A percentile compares a stretch with the other conserved stretches of the same genome.
Evolutionary conservation across 2,888 invertebrate species (phyloP).

Genomic region (Metalampra italica): DNA sequence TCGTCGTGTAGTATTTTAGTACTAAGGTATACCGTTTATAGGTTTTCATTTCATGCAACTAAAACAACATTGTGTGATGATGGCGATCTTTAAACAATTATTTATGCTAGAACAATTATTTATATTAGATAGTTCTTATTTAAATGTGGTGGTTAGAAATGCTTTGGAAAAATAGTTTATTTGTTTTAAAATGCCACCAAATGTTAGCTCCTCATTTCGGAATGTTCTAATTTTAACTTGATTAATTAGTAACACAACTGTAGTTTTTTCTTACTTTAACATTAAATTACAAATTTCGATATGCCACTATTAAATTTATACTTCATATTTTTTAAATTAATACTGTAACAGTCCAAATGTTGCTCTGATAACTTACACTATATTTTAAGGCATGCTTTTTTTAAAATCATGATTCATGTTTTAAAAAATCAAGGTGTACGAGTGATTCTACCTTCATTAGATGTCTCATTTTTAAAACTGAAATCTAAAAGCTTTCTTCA

Average conservation of each 20-base stretch:
- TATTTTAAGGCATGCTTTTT: constrained; percentile 47
- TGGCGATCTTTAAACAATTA: constrained; percentile 13
- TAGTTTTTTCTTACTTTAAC: constrained; percentile 21
- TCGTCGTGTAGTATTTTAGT: constrained; percentile 37
- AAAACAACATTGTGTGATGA: not conserved
- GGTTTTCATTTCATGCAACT: constrained; percentile 1
- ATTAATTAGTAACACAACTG: constrained; percentile 12
- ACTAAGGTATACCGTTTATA: not conserved
- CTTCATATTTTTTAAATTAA: constrained; percentile 40
- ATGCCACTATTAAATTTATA: constrained; percentile 38
- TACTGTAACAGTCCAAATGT: constrained; percentile 62
- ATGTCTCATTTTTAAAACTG: not conserved
- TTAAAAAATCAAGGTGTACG: not conserved
- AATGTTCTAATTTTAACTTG: constrained; percentile 23
- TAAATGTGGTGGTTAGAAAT: constrained; percentile 6
- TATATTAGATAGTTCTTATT: constrained; percentile 1
- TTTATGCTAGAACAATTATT: not conserved
- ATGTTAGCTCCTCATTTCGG: constrained; percentile 17
- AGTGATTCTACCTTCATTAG: not conserved
- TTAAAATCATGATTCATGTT: constrained; percentile 11
- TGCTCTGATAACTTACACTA: constrained; percentile 31
- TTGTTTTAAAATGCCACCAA: not conserved
- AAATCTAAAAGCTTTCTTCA: not conserved
- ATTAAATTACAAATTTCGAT: constrained; percentile 34
- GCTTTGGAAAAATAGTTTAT: constrained; percentile 10